These are phyloP conservation scores for Clytia hemisphaerica DNA, from an alignment of 30 jellyfish, hydroid and myxozoan genomes.

Conservation along the genomic window DNA sequence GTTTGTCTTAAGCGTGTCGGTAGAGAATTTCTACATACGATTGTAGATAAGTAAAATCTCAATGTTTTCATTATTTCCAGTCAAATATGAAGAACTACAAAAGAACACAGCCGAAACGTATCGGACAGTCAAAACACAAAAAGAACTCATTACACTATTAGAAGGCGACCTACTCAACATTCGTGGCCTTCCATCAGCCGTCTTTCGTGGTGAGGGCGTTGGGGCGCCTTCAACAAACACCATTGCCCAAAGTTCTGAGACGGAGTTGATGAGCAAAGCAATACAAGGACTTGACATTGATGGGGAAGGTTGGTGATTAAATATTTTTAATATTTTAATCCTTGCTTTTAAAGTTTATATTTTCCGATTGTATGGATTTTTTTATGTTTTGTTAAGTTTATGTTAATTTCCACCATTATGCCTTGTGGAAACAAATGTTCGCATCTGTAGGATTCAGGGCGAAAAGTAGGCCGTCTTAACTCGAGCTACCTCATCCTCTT, in stretches of 20 bases:
- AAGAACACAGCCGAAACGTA: constrained; percentile 37
- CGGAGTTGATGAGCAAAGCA: constrained; percentile 69
- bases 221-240: constrained; percentile 91
- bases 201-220: constrained; percentile 87
- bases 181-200: constrained; percentile 55
- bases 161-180: constrained; percentile 80
- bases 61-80: constrained; percentile 16
- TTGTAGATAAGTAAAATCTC: neutral
- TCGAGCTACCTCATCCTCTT: too few relatives aligned
- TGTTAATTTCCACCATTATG: too few relatives aligned
- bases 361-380: too few relatives aligned
- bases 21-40: too few relatives aligned
- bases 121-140: constrained; percentile 68
- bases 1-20: too few relatives aligned
- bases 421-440: too few relatives aligned
- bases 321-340: too few relatives aligned
- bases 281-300: constrained; percentile 44
- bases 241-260: constrained; percentile 48
- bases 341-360: too few relatives aligned
- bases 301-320: too few relatives aligned
- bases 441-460: too few relatives aligned
- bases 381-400: too few relatives aligned
- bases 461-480: too few relatives aligned
- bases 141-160: constrained; percentile 61
- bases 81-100: constrained; percentile 50